Evolutionary conservation across 2,888 invertebrate species (phyloP).

Genomic region (Patella caerulea): DNA sequence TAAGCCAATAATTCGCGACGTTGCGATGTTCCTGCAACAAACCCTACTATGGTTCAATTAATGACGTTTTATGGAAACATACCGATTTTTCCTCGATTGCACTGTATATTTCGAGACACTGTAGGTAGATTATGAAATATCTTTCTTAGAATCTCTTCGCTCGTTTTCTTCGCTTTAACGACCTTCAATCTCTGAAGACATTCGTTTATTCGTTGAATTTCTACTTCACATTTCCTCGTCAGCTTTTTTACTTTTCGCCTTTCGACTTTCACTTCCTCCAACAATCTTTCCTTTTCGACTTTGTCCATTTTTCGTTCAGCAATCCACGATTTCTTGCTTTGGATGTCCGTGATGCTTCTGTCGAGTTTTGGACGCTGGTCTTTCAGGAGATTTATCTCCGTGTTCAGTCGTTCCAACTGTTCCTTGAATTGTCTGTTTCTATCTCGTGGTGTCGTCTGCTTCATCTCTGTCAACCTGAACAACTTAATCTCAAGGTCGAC

Average conservation of each 20-base stretch:
- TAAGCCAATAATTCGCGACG: too few species aligned
- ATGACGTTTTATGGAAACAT: too few species aligned
- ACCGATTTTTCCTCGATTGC: slow-evolving; percentile 24
- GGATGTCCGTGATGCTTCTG: slow-evolving; percentile 52
- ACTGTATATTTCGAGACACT: slow-evolving; percentile 29
- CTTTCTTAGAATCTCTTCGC: slow-evolving; percentile 60
- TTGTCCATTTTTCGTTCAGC: slow-evolving; percentile 42
- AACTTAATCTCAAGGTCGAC: slow-evolving; percentile 58
- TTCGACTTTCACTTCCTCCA: slow-evolving; percentile 42
- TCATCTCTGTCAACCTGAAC: slow-evolving; percentile 40
- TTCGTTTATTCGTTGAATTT: slow-evolving; percentile 50
- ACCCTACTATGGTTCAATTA: too few species aligned
- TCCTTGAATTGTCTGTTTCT: slow-evolving; percentile 29
- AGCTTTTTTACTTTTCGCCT: slow-evolving; percentile 37
- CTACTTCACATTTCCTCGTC: slow-evolving; percentile 50
- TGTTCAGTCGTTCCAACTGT: slow-evolving; percentile 23
- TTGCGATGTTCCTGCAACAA: too few species aligned
- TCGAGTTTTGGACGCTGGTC: slow-evolving; percentile 48
- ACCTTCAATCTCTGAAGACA: slow-evolving; percentile 55
- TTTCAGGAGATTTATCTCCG: slow-evolving; percentile 47
- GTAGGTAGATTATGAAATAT: slow-evolving; percentile 63
- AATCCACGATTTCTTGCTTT: slow-evolving; percentile 50
- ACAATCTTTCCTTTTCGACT: slow-evolving; percentile 38
- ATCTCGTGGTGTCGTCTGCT: slow-evolving; percentile 31
- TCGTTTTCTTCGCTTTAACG: slow-evolving; percentile 57